Percentiles rank a stretch among this genome's conserved stretches.
Conservation (phyloP, 2,113 vertebrate genomes). For the Pomatorhinus ruficollis region DNA sequence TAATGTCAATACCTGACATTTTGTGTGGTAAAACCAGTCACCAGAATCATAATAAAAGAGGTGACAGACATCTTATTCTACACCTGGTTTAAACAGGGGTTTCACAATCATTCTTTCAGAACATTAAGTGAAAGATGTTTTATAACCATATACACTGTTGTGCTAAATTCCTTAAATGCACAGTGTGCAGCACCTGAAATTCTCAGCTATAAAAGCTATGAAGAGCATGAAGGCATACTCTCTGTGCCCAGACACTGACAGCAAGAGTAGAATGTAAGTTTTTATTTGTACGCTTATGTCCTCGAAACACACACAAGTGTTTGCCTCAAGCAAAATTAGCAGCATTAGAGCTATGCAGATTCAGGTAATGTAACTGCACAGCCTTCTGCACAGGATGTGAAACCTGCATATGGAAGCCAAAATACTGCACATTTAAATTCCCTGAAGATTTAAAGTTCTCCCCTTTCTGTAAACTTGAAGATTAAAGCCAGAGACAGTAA, state of each 20-base stretch:
- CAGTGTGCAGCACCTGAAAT: background rate
- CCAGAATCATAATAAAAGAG: background rate
- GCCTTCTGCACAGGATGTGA: background rate
- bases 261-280: background rate
- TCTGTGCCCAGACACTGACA: background rate
- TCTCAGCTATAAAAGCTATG: background rate
- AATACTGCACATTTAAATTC: background rate
- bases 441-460: background rate
- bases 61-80: background rate
- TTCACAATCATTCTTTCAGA: background rate
- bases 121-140: background rate
- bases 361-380: background rate
- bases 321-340: background rate
- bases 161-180: background rate
- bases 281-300: background rate
- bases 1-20: background rate
- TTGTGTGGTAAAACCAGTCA: background rate
- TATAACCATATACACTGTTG: background rate
- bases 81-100: background rate
- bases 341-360: background rate
- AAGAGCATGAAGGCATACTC: background rate
- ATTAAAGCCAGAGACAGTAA: conserved; percentile 23
- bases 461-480: background rate
- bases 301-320: background rate
- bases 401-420: background rate